A percentile compares a stretch with the other conserved stretches of the same genome.
phyloP scores from a whole-genome alignment of 1,140 invertebrate genomes.

The Aethina tumida region DNA sequence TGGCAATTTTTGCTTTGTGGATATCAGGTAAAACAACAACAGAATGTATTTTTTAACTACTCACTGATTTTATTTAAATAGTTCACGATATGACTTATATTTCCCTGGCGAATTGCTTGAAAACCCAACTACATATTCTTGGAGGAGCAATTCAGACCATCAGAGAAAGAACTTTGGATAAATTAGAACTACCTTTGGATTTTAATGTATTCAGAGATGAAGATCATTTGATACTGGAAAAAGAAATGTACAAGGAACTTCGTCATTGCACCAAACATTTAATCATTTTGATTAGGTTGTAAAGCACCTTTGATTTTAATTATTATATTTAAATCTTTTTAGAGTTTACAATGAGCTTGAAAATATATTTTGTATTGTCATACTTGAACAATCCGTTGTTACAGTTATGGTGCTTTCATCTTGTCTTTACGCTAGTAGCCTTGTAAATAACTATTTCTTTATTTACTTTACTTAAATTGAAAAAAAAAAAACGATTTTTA shows the following conservation, averaged over 20 bases:
- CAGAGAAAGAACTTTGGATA: conserved; percentile 19
- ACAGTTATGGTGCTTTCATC: conserved; percentile 27
- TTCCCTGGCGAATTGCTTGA: conserved; percentile 20
- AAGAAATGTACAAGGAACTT: conserved; percentile 25
- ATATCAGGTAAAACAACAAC: no score
- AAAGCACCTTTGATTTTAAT: no score
- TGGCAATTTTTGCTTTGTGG: no score
- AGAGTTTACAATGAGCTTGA: conserved; percentile 25
- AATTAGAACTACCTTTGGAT: conserved; percentile 12
- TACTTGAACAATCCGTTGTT: conserved; percentile 22
- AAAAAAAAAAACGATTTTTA: no score
- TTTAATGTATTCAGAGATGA: conserved; percentile 16
- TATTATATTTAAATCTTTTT: conserved; percentile 8
- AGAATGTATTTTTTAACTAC: no score
- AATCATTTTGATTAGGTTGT: conserved; percentile 21
- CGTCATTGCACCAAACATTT: conserved; percentile 25
- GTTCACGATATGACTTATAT: conserved; percentile 23
- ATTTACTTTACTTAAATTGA: conserved; percentile 4
- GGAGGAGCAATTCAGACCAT: conserved; percentile 23
- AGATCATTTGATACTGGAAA: conserved; percentile 16
- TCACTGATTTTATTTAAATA: no score
- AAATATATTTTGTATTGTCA: conserved; percentile 24
- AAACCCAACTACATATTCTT: conserved; percentile 25
- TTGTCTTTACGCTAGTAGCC: conserved; percentile 24
- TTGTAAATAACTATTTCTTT: conserved; percentile 15